A percentile compares a stretch with the other conserved stretches of the same genome.
Conservation (phyloP, 1,140 invertebrate genomes). For the Euborellia annulipes region DNA sequence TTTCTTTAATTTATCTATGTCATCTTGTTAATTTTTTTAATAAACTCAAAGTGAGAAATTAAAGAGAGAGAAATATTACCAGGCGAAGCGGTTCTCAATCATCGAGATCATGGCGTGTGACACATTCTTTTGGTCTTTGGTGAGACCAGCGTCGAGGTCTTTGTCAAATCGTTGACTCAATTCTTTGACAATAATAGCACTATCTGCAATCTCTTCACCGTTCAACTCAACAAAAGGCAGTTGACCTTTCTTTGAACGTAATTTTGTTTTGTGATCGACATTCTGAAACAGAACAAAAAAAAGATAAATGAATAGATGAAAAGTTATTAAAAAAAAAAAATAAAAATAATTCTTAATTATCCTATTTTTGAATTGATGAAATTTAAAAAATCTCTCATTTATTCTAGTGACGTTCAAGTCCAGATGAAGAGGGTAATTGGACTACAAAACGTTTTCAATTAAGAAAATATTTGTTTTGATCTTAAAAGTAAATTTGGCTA, state of each 20-base stretch:
- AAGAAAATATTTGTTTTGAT: no score
- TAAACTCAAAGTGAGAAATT: no score
- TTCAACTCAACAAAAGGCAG: conserved; percentile 86
- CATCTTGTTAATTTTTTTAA: no score
- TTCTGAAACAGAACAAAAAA: conserved; percentile 47
- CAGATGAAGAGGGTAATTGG: no score
- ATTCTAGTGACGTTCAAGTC: no score
- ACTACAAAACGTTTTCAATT: no score
- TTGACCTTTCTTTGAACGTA: conserved; percentile 82
- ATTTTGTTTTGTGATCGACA: conserved; percentile 86
- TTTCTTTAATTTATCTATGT: no score
- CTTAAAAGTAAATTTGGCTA: no score
- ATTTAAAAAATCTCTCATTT: no score
- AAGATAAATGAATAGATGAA: no score
- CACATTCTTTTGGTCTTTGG: conserved; percentile 67
- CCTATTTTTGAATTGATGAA: no score
- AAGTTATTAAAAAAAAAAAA: no score
- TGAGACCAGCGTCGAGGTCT: conserved; percentile 64
- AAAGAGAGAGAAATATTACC: conserved; percentile 40
- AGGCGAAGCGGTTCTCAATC: conserved; percentile 84
- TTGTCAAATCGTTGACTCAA: conserved; percentile 63
- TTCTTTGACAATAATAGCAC: conserved; percentile 74
- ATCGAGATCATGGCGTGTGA: conserved; percentile 88
- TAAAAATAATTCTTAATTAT: not conserved
- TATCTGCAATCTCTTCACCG: conserved; percentile 83